phyloP scores from a whole-genome alignment of 2,797 vertebrate genomes.

The Pantherophis vulpinus region DNA sequence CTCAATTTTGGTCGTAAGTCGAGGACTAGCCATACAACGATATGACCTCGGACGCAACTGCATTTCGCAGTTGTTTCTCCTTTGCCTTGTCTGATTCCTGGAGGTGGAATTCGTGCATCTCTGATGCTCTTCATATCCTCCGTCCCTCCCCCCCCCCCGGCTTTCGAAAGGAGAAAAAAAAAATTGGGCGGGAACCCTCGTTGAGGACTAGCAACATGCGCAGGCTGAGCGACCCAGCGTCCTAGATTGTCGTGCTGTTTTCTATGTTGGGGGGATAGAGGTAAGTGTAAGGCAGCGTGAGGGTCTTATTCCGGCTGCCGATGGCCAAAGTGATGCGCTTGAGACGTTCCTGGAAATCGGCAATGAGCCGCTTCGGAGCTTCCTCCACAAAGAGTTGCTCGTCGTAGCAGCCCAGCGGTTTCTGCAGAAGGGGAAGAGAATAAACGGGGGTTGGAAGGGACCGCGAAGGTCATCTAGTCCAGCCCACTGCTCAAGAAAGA shows the following conservation, averaged over 20 bases:
- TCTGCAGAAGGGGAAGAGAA: conserved; percentile 56
- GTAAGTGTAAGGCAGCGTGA: conserved; percentile 74
- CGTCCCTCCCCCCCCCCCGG: too few relatives aligned
- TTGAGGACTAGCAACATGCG: background rate
- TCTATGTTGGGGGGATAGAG: conserved; percentile 73
- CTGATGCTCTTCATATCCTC: background rate
- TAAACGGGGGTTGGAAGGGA: background rate
- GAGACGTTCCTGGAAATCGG: conserved; percentile 71
- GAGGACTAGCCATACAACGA: background rate
- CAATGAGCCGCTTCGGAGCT: conserved; percentile 65
- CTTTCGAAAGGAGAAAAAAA: background rate
- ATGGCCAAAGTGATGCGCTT: conserved; percentile 69
- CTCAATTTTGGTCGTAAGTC: background rate
- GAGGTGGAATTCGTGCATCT: background rate
- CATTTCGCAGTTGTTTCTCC: too few relatives aligned
- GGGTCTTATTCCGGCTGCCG: conserved; percentile 66
- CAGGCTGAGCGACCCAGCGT: too few relatives aligned
- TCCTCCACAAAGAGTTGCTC: conserved; percentile 73
- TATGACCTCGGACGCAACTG: too few relatives aligned
- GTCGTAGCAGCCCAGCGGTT: conserved; percentile 75
- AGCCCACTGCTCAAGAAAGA: too few relatives aligned
- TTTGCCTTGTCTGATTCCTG: background rate
- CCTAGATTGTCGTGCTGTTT: conserved; percentile 80
- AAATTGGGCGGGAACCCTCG: fast-evolving
- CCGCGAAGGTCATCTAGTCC: too few relatives aligned